phyloP scores from a whole-genome alignment of 1,140 invertebrate genomes.

The Alviniconcha marisindica region DNA sequence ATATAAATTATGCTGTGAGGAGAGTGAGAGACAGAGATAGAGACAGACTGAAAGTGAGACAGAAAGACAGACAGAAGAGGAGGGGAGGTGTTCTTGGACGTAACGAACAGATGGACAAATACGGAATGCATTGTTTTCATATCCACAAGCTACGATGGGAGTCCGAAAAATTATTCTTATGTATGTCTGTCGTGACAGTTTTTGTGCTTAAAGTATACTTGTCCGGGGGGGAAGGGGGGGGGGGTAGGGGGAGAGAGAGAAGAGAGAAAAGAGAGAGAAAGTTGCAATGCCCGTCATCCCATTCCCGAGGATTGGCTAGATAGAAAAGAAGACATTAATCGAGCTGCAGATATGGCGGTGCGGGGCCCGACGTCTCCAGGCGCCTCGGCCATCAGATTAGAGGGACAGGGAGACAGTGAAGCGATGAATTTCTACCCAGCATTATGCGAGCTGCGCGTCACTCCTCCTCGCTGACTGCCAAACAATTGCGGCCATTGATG shows the following conservation, averaged over 20 bases:
- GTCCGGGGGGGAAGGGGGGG: neutral
- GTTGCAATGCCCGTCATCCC: too few relatives aligned
- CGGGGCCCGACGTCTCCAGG: constrained; percentile 10
- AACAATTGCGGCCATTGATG: constrained; percentile 22
- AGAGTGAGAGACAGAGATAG: too few relatives aligned
- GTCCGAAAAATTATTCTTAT: too few relatives aligned
- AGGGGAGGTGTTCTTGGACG: too few relatives aligned
- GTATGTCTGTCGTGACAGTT: too few relatives aligned
- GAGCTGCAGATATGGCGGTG: constrained; percentile 22
- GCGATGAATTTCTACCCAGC: constrained; percentile 36
- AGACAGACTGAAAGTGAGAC: too few relatives aligned
- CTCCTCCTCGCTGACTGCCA: constrained; percentile 36
- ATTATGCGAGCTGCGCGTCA: constrained; percentile 11
- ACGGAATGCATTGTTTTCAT: too few relatives aligned
- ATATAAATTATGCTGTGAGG: too few relatives aligned
- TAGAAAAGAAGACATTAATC: constrained; percentile 27
- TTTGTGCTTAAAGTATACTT: too few relatives aligned
- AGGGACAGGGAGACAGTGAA: constrained; percentile 11
- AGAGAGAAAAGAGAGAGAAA: neutral
- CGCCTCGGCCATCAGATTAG: constrained; percentile 33
- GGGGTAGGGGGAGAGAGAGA: neutral
- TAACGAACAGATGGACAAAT: too few relatives aligned
- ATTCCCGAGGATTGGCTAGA: neutral
- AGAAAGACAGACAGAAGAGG: too few relatives aligned
- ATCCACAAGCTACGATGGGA: too few relatives aligned